A percentile compares a stretch with the other conserved stretches of the same genome.
These are phyloP conservation scores for Trachelus iudaicus DNA, from an alignment of 2,888 invertebrate genomes.

Conservation along the genomic window DNA sequence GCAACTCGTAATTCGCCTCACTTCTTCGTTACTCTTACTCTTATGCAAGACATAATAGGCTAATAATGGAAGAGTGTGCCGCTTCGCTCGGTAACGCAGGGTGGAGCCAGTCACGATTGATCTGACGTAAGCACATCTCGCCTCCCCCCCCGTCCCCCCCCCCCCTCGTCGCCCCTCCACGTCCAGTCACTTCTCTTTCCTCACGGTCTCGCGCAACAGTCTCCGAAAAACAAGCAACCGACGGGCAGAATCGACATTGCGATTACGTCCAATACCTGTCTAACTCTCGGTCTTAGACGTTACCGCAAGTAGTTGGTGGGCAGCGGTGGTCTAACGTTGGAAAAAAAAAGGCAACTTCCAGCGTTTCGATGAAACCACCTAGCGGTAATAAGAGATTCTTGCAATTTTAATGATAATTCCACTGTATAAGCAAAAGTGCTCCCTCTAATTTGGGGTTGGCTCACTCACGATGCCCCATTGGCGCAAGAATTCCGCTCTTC, in stretches of 20 bases:
- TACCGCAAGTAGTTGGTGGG: too few relatives aligned
- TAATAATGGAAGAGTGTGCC: slow-evolving; percentile 59
- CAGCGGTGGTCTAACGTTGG: too few relatives aligned
- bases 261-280: too few relatives aligned
- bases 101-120: slow-evolving; percentile 64
- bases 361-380: too few relatives aligned
- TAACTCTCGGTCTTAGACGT: too few relatives aligned
- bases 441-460: too few relatives aligned
- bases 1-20: slow-evolving; percentile 52
- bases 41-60: slow-evolving; percentile 64
- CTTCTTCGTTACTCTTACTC: slow-evolving; percentile 58
- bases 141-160: slow-evolving; percentile 29
- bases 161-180: too few relatives aligned
- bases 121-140: slow-evolving; percentile 61
- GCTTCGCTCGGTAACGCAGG: slow-evolving; percentile 50
- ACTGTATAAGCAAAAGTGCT: background rate
- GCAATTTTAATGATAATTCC: slow-evolving; percentile 2
- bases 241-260: too few relatives aligned
- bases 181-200: too few relatives aligned
- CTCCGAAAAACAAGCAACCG: too few relatives aligned
- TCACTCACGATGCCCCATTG: background rate
- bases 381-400: background rate
- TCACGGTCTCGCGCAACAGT: too few relatives aligned
- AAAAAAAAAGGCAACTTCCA: too few relatives aligned
- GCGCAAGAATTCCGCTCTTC: background rate